These are phyloP conservation scores for Calidris pygmaea DNA, from an alignment of 2,113 vertebrate species.

Conservation along the genomic window DNA sequence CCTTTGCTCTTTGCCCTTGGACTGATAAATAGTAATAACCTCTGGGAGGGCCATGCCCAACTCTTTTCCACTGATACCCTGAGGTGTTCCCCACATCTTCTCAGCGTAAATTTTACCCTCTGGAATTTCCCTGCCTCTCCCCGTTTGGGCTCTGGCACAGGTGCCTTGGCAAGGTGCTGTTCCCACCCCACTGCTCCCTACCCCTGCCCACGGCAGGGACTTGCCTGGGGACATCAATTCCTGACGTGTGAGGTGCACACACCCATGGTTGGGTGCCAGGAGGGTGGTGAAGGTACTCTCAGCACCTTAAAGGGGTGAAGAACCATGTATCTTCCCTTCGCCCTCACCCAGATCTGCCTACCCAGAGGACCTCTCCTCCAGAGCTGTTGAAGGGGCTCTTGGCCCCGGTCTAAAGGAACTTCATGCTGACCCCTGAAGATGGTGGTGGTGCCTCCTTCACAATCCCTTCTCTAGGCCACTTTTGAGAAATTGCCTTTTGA, in stretches of 20 bases:
- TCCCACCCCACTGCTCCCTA: neutral
- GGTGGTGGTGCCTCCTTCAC: neutral
- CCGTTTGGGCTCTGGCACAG: accelerated
- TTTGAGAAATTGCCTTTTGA: neutral
- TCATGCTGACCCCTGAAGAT: neutral
- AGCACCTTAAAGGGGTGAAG: neutral
- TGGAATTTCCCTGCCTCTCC: neutral
- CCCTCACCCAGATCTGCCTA: neutral
- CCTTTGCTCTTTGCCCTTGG: neutral
- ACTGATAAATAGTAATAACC: neutral
- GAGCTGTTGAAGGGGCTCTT: neutral
- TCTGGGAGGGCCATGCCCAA: neutral
- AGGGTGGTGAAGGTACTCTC: neutral
- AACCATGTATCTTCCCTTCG: neutral
- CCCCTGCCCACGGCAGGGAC: neutral
- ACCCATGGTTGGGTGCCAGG: neutral
- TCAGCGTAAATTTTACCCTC: neutral
- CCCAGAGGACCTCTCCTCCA: neutral
- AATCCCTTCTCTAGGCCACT: neutral
- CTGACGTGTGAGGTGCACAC: neutral
- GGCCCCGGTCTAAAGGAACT: neutral
- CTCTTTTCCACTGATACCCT: neutral
- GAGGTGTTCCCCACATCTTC: neutral
- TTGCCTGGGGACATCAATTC: neutral
- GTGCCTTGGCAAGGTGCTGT: neutral